Percentiles rank a stretch among this genome's conserved stretches.
phyloP scores from a whole-genome alignment of 2,797 vertebrate genomes.

The Brachymystax lenok region DNA sequence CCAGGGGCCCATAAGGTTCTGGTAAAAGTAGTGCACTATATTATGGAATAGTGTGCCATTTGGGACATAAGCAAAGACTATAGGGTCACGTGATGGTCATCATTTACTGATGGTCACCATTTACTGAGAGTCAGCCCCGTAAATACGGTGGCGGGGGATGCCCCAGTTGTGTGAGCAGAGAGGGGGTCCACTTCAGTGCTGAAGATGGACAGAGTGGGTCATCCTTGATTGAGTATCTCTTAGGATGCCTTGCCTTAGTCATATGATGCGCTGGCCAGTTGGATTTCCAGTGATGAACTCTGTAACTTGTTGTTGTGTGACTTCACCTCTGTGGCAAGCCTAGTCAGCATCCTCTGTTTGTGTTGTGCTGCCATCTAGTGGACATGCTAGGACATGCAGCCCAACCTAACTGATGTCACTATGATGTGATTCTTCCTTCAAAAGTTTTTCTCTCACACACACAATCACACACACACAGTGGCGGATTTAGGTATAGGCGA shows the following conservation, averaged over 20 bases:
- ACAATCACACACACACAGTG: not conserved
- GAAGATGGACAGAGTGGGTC: not conserved
- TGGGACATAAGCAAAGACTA: not conserved
- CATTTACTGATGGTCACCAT: too few species aligned
- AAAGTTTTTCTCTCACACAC: not conserved
- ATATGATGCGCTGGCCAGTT: not conserved
- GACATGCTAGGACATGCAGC: conserved; percentile 14
- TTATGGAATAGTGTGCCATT: not conserved
- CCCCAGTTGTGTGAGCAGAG: not conserved
- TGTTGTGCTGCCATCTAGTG: conserved; percentile 25
- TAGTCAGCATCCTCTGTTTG: not conserved
- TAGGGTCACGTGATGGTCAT: too few species aligned
- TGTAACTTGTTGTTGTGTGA: not conserved
- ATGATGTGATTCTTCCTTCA: too few species aligned
- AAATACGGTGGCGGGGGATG: too few species aligned
- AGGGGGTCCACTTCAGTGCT: not conserved
- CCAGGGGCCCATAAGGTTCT: too few species aligned
- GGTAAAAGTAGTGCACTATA: not conserved
- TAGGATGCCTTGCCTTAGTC: not conserved
- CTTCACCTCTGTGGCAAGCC: not conserved
- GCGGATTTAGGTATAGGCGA: too few species aligned
- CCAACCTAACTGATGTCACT: not conserved
- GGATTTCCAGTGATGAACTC: not conserved
- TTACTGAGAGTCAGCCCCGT: too few species aligned
- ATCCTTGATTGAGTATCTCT: not conserved